A percentile compares a stretch with the other conserved stretches of the same genome.
Conservation (phyloP, 2,797 vertebrate species). For the Passerculus sandwichensis region DNA sequence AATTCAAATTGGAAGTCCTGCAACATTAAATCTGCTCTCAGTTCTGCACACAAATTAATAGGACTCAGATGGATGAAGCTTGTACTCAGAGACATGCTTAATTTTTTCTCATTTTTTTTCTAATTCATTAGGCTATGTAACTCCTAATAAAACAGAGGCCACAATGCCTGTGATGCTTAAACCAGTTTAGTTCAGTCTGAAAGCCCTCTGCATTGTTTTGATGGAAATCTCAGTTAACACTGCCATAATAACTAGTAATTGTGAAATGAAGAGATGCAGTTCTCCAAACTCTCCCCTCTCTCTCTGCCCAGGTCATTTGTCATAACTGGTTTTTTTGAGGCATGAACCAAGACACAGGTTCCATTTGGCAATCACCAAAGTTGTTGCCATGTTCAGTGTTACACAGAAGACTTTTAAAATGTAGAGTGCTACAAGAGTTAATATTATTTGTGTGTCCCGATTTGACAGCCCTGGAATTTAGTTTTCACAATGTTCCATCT, state of each 20-base stretch:
- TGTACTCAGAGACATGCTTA: not conserved
- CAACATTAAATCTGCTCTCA: not conserved
- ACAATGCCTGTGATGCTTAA: not conserved
- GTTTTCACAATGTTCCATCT: not conserved
- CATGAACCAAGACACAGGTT: rapidly evolving
- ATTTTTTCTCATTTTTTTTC: not conserved
- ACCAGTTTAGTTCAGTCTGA: not conserved
- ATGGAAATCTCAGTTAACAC: not conserved
- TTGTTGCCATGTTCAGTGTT: not conserved
- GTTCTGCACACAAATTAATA: not conserved
- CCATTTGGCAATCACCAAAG: not conserved
- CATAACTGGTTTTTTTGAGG: not conserved
- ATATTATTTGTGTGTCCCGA: not conserved
- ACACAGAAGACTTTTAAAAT: not conserved
- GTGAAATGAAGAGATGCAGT: not conserved
- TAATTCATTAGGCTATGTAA: not conserved
- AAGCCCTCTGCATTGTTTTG: not conserved
- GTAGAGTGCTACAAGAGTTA: not conserved
- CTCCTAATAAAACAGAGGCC: not conserved
- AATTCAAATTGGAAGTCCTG: not conserved
- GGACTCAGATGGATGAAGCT: not conserved
- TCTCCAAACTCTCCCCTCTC: not conserved
- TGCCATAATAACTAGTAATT: not conserved
- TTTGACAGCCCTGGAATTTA: not conserved
- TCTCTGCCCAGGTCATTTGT: not conserved